A percentile compares a stretch with the other conserved stretches of the same genome.
phyloP scores from a whole-genome alignment of 2,797 vertebrate species.

The Mareca strepera region DNA sequence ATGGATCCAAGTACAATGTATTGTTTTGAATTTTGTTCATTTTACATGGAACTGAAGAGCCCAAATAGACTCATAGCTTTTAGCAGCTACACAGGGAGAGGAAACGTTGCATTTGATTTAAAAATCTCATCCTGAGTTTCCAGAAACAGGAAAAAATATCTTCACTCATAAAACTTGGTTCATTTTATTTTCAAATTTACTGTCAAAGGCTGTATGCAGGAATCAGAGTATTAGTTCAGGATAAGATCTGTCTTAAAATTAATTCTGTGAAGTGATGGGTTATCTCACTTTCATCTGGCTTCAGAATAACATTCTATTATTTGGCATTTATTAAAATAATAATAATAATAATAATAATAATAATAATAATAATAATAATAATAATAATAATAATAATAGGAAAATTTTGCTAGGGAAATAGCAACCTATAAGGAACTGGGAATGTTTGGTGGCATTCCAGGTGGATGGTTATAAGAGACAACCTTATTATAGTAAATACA shows the following conservation, averaged over 20 bases:
- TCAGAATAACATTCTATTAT: not conserved
- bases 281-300: not conserved
- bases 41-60: not conserved
- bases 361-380: no score
- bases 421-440: not conserved
- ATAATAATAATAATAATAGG: no score
- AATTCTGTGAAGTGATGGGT: not conserved
- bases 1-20: not conserved
- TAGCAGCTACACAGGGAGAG: not conserved
- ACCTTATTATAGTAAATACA: not conserved
- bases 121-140: not conserved
- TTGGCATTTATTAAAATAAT: not conserved
- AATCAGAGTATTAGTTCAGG: not conserved
- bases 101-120: not conserved
- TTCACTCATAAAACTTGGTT: not conserved
- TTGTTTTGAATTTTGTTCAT: not conserved
- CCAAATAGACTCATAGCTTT: not conserved
- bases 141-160: not conserved
- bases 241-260: not conserved
- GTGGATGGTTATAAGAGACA: not conserved
- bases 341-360: no score
- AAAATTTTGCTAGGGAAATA: not conserved
- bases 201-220: not conserved
- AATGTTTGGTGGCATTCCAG: not conserved
- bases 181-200: not conserved